Base-by-base conservation (phyloP, 2,113 vertebrate species). In the Megalops atlanticus region DNA sequence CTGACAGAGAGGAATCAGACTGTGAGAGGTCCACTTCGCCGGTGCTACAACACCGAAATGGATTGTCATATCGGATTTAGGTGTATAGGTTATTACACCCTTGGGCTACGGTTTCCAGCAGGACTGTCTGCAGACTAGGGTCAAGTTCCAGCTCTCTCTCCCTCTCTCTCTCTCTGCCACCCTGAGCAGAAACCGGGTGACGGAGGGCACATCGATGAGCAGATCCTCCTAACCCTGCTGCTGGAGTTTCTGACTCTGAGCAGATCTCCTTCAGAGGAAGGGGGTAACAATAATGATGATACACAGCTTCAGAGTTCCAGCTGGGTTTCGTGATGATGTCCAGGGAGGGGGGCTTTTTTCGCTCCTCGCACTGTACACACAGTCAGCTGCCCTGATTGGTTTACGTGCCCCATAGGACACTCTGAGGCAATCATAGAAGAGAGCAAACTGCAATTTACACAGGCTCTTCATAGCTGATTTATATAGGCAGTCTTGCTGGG, bases 41-140 rank as follows among this genome's bases (percentile, higher is more conserved):
- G 54, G 69, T 86, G 85, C 89, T 91, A 93, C 92, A 90, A 92
- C 90, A 92, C 87, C 85, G 87, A 93, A 92, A 94, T 93, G 91
- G 90, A 91, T 93, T 88, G 88, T 92, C 88, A 92, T 93, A 94
- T 95, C 92, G 92, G 88, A 93, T 94, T 94, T 91, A 92, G 91
- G 91, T 86, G 92, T 93, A 93, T 93, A 94, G 93, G 92, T 94
- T 94, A 94, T 95, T 94, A 93, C 93, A 95, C 93, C 94, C 93
- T 95, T 94, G 93, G 92, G 91, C 91, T 94, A 91, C 86, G 83
- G 89, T 94, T 94, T 94, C 93, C 89, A 94, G 90, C 87, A 90
- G 87, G 86, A 86, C 88, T 86, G 89, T 93, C 93, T 89, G 88
- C 82, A 89, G 79, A 86, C 84, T 84, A 58, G 84, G 91, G 91